Conservation (phyloP, 2,797 vertebrate genomes). For the Acridotheres tristis region DNA sequence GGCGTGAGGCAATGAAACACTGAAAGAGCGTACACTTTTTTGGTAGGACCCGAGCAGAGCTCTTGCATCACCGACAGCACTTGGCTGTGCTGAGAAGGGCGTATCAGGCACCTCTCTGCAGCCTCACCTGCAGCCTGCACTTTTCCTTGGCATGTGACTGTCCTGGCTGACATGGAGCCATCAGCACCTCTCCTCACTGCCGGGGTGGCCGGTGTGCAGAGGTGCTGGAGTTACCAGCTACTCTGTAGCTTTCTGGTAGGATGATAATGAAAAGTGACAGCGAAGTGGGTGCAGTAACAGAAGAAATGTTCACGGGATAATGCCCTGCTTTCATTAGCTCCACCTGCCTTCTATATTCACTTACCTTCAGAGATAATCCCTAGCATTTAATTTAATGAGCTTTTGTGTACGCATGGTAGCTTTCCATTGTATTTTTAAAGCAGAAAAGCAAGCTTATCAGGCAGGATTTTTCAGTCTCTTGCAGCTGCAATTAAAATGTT, state of each 20-base stretch:
- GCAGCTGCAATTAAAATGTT: slow-evolving; percentile 16
- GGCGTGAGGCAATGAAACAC: background rate
- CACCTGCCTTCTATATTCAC: slow-evolving; percentile 25
- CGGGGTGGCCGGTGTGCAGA: background rate
- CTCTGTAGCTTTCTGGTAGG: background rate
- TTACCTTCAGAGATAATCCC: slow-evolving; percentile 29
- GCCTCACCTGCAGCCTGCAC: background rate
- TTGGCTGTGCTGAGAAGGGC: background rate
- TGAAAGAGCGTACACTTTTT: background rate
- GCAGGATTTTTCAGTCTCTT: slow-evolving; percentile 16
- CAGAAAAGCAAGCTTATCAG: background rate
- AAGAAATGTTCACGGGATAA: slow-evolving; percentile 16
- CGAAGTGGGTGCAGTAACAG: background rate
- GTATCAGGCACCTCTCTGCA: background rate
- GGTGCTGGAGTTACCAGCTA: background rate
- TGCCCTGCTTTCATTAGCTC: slow-evolving; percentile 12
- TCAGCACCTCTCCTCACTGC: background rate
- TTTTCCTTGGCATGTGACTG: background rate
- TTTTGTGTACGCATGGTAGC: background rate
- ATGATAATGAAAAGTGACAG: background rate
- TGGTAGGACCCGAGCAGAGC: background rate
- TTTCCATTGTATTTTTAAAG: slow-evolving; percentile 23
- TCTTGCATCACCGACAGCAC: background rate
- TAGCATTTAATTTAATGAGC: slow-evolving; percentile 23
- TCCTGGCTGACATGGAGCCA: rapidly evolving